These are phyloP conservation scores for Platerodrilus igneus DNA, from an alignment of 2,888 invertebrate species.

Conservation along the genomic window DNA sequence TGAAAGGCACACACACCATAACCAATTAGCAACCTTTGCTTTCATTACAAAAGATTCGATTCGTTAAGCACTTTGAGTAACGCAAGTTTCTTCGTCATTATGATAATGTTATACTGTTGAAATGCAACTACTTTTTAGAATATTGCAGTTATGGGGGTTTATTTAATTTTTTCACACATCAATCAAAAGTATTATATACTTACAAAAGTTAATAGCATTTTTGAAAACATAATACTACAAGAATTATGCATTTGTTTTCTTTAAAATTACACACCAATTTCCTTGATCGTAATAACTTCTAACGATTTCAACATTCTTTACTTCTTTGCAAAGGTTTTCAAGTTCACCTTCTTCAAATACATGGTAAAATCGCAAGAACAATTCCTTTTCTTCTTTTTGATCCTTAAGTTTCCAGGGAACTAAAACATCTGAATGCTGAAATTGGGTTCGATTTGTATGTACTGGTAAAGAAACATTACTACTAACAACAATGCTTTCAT, in stretches of 20 bases:
- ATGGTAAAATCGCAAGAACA: conserved; percentile 84
- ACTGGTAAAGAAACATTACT: conserved; percentile 59
- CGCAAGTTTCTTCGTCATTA: no score
- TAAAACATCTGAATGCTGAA: conserved; percentile 82
- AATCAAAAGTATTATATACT: no score
- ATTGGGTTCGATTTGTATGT: conserved; percentile 87
- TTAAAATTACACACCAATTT: conserved; percentile 87
- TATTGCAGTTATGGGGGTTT: no score
- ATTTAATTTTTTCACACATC: no score
- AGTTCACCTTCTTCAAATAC: conserved; percentile 85
- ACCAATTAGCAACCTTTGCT: no score
- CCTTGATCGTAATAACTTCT: conserved; percentile 90
- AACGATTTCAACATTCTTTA: conserved; percentile 54
- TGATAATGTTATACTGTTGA: no score
- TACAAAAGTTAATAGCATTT: no score
- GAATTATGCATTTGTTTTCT: conserved; percentile 48
- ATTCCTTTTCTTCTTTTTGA: conserved; percentile 45
- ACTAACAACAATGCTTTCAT: conserved; percentile 32
- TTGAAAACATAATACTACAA: background rate
- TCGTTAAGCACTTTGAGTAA: no score
- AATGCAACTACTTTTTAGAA: no score
- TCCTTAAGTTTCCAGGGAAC: conserved; percentile 89
- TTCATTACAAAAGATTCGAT: no score
- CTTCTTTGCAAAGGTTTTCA: conserved; percentile 57
- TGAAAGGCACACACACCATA: no score